Conservation (phyloP, 2,113 vertebrate species). For the Rostratula benghalensis region DNA sequence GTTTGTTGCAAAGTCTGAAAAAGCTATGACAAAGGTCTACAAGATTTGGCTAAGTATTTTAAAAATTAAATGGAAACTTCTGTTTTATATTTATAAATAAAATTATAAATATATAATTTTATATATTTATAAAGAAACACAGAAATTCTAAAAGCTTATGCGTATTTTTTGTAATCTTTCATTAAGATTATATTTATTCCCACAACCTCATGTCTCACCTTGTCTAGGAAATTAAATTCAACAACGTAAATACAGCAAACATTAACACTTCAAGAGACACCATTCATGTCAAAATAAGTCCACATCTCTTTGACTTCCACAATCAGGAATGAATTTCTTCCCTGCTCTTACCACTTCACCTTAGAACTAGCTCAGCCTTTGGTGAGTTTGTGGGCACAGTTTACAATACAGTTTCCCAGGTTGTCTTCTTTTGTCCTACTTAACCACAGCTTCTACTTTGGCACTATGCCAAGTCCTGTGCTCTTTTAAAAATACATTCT, state of each 20-base stretch:
- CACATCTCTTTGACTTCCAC: background rate
- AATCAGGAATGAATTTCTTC: background rate
- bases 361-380: background rate
- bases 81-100: background rate
- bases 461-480: background rate
- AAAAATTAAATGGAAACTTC: background rate
- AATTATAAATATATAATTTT: too few species aligned
- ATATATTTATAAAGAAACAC: background rate
- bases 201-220: background rate
- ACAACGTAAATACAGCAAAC: background rate
- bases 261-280: background rate
- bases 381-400: background rate
- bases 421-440: background rate
- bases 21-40: background rate
- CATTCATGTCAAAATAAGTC: background rate
- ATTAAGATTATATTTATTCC: background rate
- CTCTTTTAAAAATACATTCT: background rate
- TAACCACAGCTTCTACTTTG: background rate
- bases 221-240: background rate
- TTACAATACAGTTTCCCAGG: background rate
- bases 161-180: background rate
- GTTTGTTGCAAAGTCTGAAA: background rate
- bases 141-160: background rate
- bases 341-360: background rate
- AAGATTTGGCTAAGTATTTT: background rate